Evolutionary conservation across 2,888 invertebrate species (phyloP), one percentile per base, ranked within the genome.

Genomic region (Cheilosia impressa): DNA sequence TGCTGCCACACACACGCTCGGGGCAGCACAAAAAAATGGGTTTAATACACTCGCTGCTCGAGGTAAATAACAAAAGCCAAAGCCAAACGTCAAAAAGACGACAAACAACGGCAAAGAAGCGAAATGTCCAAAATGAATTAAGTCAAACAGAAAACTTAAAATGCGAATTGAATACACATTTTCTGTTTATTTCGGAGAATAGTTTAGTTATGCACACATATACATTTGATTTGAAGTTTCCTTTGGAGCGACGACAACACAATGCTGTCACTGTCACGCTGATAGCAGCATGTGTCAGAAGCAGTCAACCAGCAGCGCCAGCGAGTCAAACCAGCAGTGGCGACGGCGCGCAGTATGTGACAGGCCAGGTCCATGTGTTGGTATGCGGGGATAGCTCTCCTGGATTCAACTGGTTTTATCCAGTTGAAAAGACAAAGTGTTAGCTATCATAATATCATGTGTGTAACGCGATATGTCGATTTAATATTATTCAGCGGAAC

Each of bases 351-450:
- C 57, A 65, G 15, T 17, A 45, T 47, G 43, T 77, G 47, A 78
- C 63, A 71, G 47, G 47, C 38, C 31, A 4, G 50, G 43, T 55
- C 43, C 43, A 58, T 53, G 63, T 75, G 50, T 13, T 69, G 69
- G 71, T 71, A 73, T 80, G 34, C n/a, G 60, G 45, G 43, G 63
- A 50, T 47, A 60, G 41, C 43, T 68, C 75, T 75, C 65, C 76
- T 81, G 81, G 85, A 81, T 81, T 81, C 45, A 85, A 85, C 85
- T 81, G 81, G 85, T 85, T 85, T 81, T 58, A 81, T 71, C 85
- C 76, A 45, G 81, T 81, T 85, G 81, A 85, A 71, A 81, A 85
- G 65, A 85, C 85, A 85, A 69, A 85, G 65, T 81, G 69, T 72
- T 76, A 68, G 38, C 66, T 47, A 71, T 78, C 77, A 65, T 76